Percentiles rank a stretch among this genome's conserved stretches.
Evolutionary conservation across 1,140 invertebrate species (phyloP).

Genomic region (Temnothorax longispinosus): DNA sequence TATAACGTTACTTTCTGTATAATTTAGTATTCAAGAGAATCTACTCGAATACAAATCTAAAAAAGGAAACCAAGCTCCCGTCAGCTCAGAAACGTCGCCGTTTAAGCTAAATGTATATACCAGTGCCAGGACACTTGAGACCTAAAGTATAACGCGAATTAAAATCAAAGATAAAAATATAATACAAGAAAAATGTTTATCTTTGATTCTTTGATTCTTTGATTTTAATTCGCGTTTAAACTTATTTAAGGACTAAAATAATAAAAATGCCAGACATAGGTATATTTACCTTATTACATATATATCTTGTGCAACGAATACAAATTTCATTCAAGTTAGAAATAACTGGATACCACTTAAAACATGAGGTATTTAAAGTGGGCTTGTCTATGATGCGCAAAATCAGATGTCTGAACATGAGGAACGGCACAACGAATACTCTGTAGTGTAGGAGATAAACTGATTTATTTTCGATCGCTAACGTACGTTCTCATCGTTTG

Average conservation of each 20-base stretch:
- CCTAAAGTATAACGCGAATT: too few species aligned
- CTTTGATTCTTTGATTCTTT: too few species aligned
- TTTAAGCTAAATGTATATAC: not conserved
- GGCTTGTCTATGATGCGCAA: not conserved
- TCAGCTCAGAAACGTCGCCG: not conserved
- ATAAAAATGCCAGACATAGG: too few species aligned
- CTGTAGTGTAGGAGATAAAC: constrained; percentile 1
- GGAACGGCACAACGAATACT: constrained; percentile 6
- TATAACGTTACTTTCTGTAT: not conserved
- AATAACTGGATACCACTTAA: not conserved
- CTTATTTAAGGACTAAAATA: too few species aligned
- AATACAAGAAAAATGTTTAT: too few species aligned
- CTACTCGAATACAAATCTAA: not conserved
- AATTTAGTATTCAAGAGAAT: not conserved
- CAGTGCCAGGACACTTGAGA: too few species aligned
- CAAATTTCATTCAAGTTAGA: constrained; percentile 7
- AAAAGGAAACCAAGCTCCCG: not conserved
- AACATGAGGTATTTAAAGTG: not conserved
- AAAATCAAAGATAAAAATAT: too few species aligned
- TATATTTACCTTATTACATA: too few species aligned
- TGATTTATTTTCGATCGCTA: constrained; percentile 39
- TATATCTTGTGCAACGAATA: not conserved
- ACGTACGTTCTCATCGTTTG: not conserved
- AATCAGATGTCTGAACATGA: not conserved
- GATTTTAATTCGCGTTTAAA: too few species aligned